phyloP scores from a whole-genome alignment of 2,113 vertebrate genomes.

The Burhinus bistriatus region DNA sequence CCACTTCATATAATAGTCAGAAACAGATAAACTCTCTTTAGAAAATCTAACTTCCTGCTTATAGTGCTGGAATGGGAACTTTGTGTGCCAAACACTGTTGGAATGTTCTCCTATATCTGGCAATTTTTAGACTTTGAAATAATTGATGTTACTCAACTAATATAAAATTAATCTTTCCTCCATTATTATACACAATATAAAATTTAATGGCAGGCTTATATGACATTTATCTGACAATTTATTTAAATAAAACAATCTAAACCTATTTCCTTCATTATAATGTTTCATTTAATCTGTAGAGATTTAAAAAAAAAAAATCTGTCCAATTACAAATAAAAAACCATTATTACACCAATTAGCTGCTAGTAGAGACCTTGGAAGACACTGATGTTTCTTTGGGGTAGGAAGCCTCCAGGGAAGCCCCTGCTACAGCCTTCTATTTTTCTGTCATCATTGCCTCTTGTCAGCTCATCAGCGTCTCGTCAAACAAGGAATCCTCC shows the following conservation, averaged over 20 bases:
- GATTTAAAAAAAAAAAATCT: neutral
- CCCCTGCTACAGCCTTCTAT: neutral
- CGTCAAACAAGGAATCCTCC: neutral
- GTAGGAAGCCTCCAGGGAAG: neutral
- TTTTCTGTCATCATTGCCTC: neutral
- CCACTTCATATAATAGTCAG: neutral
- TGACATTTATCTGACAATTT: neutral
- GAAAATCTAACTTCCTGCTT: neutral
- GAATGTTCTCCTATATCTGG: neutral
- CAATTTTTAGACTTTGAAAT: neutral
- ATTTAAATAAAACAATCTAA: neutral
- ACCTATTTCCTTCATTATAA: neutral
- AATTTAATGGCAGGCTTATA: neutral
- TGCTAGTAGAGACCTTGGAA: neutral
- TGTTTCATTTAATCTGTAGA: neutral
- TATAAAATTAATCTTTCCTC: neutral
- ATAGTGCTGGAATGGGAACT: neutral
- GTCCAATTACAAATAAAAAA: neutral
- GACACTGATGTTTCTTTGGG: neutral
- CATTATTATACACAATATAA: neutral
- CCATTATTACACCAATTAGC: neutral
- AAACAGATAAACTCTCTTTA: neutral
- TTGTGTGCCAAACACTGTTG: neutral
- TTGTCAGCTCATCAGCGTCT: too few relatives aligned
- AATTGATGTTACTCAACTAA: neutral